Evolutionary conservation across 1,140 invertebrate species (phyloP).

Genomic region (Brachionus asplanchnoidis): DNA sequence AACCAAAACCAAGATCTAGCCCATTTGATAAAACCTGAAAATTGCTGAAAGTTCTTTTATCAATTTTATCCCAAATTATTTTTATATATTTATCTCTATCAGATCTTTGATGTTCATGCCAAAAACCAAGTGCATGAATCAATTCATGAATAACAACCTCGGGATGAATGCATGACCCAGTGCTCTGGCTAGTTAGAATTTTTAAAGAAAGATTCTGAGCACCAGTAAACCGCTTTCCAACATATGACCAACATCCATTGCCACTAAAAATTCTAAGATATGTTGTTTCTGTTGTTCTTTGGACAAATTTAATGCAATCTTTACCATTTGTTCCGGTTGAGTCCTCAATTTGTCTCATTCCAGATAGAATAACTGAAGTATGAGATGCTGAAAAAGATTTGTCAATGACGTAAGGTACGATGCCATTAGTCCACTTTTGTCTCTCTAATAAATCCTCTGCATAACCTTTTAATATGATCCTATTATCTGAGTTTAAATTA

Average conservation of each 20-base stretch:
- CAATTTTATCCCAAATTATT: constrained; percentile 7
- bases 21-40: background rate
- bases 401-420: background rate
- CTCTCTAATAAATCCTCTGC: background rate
- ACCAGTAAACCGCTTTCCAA: background rate
- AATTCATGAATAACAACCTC: constrained; percentile 97
- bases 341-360: background rate
- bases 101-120: constrained; percentile 95
- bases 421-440: background rate
- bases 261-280: background rate
- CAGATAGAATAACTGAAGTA: background rate
- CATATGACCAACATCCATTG: background rate
- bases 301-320: constrained; percentile 10
- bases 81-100: constrained; percentile 74
- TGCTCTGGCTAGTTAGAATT: background rate
- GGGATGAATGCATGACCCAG: background rate
- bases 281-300: background rate
- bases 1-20: constrained; percentile 52
- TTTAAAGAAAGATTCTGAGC: background rate
- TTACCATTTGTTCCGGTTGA: background rate
- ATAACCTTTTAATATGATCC: background rate
- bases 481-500: background rate
- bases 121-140: constrained; percentile 95
- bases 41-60: background rate
- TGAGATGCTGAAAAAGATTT: background rate